Base-by-base conservation (phyloP, 2,113 vertebrate species). In the Ctenodactylus gundi region DNA sequence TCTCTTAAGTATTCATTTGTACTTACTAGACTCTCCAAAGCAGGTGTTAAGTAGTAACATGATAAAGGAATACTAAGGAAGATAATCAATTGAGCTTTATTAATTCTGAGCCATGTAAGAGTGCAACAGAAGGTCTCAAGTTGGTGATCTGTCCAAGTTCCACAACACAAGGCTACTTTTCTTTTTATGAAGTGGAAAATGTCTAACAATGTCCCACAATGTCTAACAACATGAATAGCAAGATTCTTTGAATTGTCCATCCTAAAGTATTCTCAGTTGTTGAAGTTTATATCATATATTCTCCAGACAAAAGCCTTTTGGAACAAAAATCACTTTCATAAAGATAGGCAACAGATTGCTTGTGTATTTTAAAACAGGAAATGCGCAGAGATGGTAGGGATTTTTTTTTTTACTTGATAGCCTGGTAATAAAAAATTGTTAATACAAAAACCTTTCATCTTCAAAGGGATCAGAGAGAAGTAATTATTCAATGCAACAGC, bases 391-490 rank as follows among this genome's bases (percentile, higher is more conserved):
- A 97, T 78, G 68, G 72, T 93, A 92, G 85, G 93, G 46, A 85
- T 91, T 97, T 97, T 95, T 92, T 89, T 20, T 34, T 14, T 34
- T 23, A 76, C n/a, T n/a, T 96, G 80, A 82, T 67, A 94, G 73
- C 29, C 84, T 81, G 93, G 93, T 78, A 96, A 97, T 97, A 98
- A 98, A 97, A n/a, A 75, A 85, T 75, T 88, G 68, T 92, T 97
- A 97, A 93, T 96, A 97, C 64, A 96, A 98, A 98, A 98, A 95
- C n/a, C 77, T 97, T 97, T 97, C 78, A 82, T 90, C 93, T 94
- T 96, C 96, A 97, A 98, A 98, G 80, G 77, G 81, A 98, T 98
- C 94, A 97, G 94, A 95, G 96, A 93, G 97, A 97, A 95, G 91
- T 98, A 97, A 98, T 97, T 98, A 98, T 97, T 97, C 95, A 94